A percentile compares a stretch with the other conserved stretches of the same genome.
Evolutionary conservation across 2,113 vertebrate species (phyloP).

Genomic region (Aix galericulata): DNA sequence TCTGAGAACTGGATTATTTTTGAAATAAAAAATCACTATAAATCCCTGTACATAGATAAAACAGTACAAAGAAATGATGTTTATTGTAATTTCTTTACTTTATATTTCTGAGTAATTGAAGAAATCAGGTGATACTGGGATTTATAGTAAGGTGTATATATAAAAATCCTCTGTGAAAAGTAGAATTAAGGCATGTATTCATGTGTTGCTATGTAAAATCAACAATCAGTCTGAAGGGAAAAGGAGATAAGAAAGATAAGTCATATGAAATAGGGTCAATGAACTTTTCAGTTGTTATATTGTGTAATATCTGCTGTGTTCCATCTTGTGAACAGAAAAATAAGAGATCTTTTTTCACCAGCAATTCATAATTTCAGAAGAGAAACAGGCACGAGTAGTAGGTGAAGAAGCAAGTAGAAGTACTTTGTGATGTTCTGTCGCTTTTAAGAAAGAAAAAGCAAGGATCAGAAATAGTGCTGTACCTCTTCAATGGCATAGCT

Average conservation of each 20-base stretch:
- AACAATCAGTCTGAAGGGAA: not conserved
- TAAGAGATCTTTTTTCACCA: not conserved
- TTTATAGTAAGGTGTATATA: not conserved
- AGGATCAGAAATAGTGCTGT: not conserved
- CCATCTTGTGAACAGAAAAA: not conserved
- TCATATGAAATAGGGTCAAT: not conserved
- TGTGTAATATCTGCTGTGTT: not conserved
- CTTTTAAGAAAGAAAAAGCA: not conserved
- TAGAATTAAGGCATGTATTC: not conserved
- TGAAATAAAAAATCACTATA: not conserved
- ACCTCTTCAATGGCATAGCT: not conserved
- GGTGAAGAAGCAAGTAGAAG: not conserved
- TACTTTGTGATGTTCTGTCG: not conserved
- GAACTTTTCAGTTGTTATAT: not conserved
- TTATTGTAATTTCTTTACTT: not conserved
- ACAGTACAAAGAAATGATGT: not conserved
- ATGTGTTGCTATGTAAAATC: not conserved
- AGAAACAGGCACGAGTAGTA: not conserved
- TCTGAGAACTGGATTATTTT: not conserved
- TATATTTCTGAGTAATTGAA: not conserved
- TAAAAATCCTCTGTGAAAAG: not conserved
- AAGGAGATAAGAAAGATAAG: not conserved
- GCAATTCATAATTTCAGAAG: not conserved
- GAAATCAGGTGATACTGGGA: not conserved
- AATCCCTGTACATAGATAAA: not conserved